Percentiles rank a stretch among this genome's conserved stretches.
Evolutionary conservation across 2,888 invertebrate genomes (phyloP).

Genomic region (Philopedon plagiatum): DNA sequence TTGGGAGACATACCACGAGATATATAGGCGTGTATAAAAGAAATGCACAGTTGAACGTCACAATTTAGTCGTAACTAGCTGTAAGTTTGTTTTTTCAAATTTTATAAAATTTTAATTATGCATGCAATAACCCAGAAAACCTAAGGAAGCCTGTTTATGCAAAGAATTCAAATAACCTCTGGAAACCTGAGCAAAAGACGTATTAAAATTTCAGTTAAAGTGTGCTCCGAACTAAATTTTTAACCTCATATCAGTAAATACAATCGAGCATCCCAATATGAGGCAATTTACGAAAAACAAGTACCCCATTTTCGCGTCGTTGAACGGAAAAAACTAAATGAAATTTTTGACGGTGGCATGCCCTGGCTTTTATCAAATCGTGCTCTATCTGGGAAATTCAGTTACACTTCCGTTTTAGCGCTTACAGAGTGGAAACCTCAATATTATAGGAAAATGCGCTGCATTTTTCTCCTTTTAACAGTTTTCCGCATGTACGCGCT

Average conservation of each 20-base stretch:
- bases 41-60: no score
- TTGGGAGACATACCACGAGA: not conserved
- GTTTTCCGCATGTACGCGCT: slow-evolving; percentile 18
- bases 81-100: no score
- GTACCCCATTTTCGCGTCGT: slow-evolving; percentile 19
- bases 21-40: no score
- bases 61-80: no score
- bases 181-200: no score
- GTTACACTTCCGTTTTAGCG: slow-evolving; percentile 43
- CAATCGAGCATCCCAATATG: slow-evolving; percentile 11
- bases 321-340: slow-evolving; percentile 29
- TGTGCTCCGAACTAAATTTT: slow-evolving; percentile 3
- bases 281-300: slow-evolving; percentile 36
- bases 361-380: slow-evolving; percentile 41
- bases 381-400: slow-evolving; percentile 45
- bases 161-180: no score
- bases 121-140: no score
- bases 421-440: slow-evolving; percentile 31
- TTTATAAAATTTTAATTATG: no score
- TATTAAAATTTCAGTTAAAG: not conserved
- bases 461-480: slow-evolving; percentile 20
- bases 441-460: slow-evolving; percentile 39
- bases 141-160: no score
- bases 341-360: slow-evolving; percentile 42
- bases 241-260: slow-evolving; percentile 25